phyloP scores from a whole-genome alignment of 64 coral and sea anemone genomes.

The Platygyra sinensis region DNA sequence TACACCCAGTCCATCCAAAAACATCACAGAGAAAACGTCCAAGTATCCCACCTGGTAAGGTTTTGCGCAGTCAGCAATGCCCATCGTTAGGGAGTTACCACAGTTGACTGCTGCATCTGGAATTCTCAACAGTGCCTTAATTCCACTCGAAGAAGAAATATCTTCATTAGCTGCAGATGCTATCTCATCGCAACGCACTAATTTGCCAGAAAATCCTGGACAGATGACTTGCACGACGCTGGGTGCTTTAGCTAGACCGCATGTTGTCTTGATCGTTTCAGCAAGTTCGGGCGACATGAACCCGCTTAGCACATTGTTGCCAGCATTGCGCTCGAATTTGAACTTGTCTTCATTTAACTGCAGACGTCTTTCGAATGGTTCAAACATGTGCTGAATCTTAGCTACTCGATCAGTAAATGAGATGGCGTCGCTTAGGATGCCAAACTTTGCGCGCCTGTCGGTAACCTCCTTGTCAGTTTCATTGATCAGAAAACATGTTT shows the following conservation, averaged over 20 bases:
- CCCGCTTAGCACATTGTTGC: conserved; percentile 59
- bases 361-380: conserved; percentile 51
- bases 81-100: conserved; percentile 43
- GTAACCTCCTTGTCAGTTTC: conserved; percentile 36
- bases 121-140: neutral
- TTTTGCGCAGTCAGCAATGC: conserved; percentile 72
- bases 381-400: conserved; percentile 56
- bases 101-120: neutral
- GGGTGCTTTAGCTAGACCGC: conserved; percentile 26
- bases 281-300: conserved; percentile 71
- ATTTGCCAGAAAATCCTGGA: conserved; percentile 53
- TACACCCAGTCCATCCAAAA: conserved; percentile 73
- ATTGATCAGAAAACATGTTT: conserved; percentile 63
- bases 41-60: conserved; percentile 74
- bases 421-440: conserved; percentile 45
- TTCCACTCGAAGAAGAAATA: neutral
- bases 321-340: neutral
- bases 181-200: conserved; percentile 39
- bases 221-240: conserved; percentile 64
- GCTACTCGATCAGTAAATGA: conserved; percentile 36
- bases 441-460: conserved; percentile 55
- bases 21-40: conserved; percentile 72
- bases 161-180: neutral
- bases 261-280: conserved; percentile 26
- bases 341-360: conserved; percentile 36